Base-by-base conservation (phyloP, 2,113 vertebrate species). In the Tetrao urogallus region DNA sequence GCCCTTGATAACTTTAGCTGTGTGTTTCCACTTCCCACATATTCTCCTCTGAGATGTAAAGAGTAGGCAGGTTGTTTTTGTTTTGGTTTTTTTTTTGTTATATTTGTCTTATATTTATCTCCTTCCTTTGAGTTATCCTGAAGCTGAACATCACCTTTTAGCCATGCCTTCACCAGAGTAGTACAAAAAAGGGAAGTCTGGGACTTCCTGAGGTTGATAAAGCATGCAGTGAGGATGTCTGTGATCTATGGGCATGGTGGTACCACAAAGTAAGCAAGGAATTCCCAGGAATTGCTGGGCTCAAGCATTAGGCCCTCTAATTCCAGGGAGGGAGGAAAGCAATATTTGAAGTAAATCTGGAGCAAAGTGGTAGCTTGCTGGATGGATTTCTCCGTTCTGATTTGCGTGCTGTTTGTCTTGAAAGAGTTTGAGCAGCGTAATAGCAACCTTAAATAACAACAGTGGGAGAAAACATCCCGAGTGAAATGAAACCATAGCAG, bases 131-230 rank as follows among this genome's bases (percentile, higher is more conserved):
- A n/a, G 11, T 48, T 75, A 52, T 25, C 17, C 10, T 57, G 61
- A 56, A 48, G 42, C 10, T 3, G 15, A 18, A 18, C 7, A 13
- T 48, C 1, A 4, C 1, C 0, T 48, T 66, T 65, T 64, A 30
- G 20, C 34, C 25, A 12, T 0, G 1, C 4, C 50, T 38, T 58
- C 56, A 27, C 28, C 63, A 30, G 60, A n/a, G 16, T 52, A 65
- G 90, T 40, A 28, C 9, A 5, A 28, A 50, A 45, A 34, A 42
- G 30, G 47, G 19, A 16, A 9, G 61, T 17, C 13, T 25, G 36
- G 70, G 50, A 28, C 19, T 40, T 21, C 40, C n/a, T 5, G 47
- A 25, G 66, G 45, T 72, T 72, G 70, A 30, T 72, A 28, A 27
- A 40, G 69, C 25, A 27, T 54, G 48, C 50, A 73, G 42, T 32